These are phyloP conservation scores for Nyctibius bracteatus DNA, from an alignment of 2,113 vertebrate genomes.

Conservation along the genomic window DNA sequence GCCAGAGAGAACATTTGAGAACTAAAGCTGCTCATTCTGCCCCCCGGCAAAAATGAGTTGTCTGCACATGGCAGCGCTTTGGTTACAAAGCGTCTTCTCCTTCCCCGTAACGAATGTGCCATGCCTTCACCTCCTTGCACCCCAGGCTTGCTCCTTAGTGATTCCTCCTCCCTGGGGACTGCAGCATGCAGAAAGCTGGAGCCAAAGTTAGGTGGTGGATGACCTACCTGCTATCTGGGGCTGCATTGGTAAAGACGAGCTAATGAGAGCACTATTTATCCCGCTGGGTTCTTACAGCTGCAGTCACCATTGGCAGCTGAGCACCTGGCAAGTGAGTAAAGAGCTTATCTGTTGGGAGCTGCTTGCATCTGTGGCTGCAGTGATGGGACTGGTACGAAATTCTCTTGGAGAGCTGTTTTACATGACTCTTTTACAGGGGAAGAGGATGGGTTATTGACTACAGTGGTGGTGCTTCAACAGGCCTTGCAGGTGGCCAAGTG, in stretches of 20 bases:
- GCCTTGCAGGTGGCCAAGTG: not conserved
- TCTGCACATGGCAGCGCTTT: not conserved
- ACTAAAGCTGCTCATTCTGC: not conserved
- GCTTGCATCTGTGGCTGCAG: not conserved
- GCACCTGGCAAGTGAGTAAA: not conserved
- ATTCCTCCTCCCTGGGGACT: not conserved
- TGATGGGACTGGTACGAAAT: not conserved
- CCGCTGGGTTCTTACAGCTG: not conserved
- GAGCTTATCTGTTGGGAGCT: not conserved
- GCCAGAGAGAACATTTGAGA: not conserved
- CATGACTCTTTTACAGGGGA: not conserved
- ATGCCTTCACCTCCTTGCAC: not conserved
- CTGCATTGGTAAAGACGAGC: not conserved
- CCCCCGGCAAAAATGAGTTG: not conserved
- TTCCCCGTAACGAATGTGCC: fast-evolving
- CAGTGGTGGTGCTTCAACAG: not conserved
- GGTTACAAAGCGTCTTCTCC: fast-evolving
- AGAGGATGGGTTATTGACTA: not conserved
- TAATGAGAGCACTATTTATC: not conserved
- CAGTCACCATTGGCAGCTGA: not conserved
- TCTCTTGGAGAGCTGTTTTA: not conserved
- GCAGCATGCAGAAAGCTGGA: not conserved
- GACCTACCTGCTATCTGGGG: not conserved
- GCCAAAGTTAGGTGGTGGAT: not conserved
- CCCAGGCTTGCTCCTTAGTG: not conserved